A percentile compares a stretch with the other conserved stretches of the same genome.
These are phyloP conservation scores for Scartelaos histophorus DNA, from an alignment of 2,113 vertebrate genomes.

Conservation along the genomic window DNA sequence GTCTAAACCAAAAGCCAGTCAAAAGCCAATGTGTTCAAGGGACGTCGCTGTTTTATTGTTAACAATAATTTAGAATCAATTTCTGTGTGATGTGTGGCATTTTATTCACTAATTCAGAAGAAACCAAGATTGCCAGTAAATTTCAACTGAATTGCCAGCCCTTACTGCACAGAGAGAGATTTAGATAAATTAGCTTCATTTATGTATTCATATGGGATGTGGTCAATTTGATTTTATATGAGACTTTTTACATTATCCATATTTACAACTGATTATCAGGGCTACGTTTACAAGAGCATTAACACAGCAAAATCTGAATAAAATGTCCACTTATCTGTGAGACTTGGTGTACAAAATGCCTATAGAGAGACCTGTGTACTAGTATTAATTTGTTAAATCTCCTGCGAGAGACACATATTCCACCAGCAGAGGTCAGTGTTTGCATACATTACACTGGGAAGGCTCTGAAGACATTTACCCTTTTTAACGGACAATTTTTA, in stretches of 20 bases:
- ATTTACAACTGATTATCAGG: neutral
- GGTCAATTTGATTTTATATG: neutral
- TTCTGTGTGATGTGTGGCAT: neutral
- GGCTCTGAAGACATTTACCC: neutral
- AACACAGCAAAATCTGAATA: neutral
- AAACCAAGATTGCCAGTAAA: neutral
- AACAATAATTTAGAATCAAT: neutral
- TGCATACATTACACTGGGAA: neutral
- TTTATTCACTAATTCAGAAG: neutral
- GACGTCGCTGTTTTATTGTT: neutral
- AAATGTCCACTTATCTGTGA: neutral
- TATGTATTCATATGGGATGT: neutral
- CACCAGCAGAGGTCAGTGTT: conserved; percentile 68
- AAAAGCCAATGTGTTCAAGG: neutral
- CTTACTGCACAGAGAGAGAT: neutral
- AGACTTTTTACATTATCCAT: neutral
- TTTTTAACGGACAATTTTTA: neutral
- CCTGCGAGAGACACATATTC: neutral
- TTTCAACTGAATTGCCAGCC: neutral
- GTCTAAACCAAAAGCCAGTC: neutral
- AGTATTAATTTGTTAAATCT: neutral
- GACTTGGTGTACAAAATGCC: neutral
- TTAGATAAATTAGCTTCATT: neutral
- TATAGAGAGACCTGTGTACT: neutral
- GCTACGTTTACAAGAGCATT: neutral